Evolutionary conservation across 2,797 vertebrate genomes (phyloP).

Genomic region (Sebastiscus albofasciatus): DNA sequence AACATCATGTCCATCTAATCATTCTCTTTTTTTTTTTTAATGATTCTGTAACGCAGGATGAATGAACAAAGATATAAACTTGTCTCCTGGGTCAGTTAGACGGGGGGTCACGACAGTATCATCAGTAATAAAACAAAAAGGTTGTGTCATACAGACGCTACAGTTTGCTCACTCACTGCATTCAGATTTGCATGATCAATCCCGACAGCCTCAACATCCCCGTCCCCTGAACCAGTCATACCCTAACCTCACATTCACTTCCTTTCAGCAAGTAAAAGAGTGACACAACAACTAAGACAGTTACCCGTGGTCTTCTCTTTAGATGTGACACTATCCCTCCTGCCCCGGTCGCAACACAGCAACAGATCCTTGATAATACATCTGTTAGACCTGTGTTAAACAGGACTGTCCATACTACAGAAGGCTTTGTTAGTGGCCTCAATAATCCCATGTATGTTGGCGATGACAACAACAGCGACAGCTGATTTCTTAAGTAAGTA

Average conservation of each 20-base stretch:
- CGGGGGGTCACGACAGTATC: not conserved
- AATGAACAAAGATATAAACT: not conserved
- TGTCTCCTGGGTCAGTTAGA: not conserved
- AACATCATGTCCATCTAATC: slow-evolving; percentile 1
- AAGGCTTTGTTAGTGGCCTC: not conserved
- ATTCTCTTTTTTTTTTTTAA: not conserved
- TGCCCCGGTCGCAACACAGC: not conserved
- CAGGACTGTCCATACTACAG: not conserved
- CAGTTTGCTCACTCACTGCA: not conserved
- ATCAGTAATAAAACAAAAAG: not conserved
- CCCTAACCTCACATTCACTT: not conserved
- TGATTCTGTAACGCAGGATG: not conserved
- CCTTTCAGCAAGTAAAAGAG: not conserved
- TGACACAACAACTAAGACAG: not conserved
- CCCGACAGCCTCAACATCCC: not conserved
- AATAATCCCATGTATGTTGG: not conserved
- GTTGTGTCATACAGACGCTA: not conserved
- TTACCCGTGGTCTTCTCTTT: not conserved
- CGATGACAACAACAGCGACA: not conserved
- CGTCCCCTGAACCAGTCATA: not conserved
- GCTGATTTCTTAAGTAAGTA: too few relatives aligned
- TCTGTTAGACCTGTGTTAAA: not conserved
- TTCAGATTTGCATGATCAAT: not conserved
- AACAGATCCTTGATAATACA: not conserved
- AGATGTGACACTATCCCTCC: not conserved